Conservation (phyloP, 2,888 invertebrate genomes). For the Chalcosyrphus nemorum region DNA sequence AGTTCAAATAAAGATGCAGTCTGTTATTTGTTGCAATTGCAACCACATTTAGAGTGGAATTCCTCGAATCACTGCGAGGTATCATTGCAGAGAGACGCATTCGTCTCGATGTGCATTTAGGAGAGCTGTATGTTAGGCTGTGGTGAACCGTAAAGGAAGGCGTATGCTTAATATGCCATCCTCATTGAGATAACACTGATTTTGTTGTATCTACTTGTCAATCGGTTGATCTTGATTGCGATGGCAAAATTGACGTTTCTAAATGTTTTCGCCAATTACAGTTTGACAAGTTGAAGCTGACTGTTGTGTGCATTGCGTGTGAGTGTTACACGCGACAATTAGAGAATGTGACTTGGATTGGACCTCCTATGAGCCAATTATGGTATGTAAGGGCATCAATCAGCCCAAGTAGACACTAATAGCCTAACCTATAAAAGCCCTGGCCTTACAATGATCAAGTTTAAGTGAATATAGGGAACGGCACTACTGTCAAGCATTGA, state of each 20-base stretch:
- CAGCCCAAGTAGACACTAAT: too few relatives aligned
- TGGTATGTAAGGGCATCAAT: too few relatives aligned
- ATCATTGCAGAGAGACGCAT: constrained; percentile 54
- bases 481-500: too few relatives aligned
- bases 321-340: too few relatives aligned
- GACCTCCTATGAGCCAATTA: too few relatives aligned
- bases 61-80: constrained; percentile 70
- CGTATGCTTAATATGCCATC: constrained; percentile 57
- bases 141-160: constrained; percentile 32
- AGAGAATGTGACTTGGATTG: too few relatives aligned
- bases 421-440: too few relatives aligned
- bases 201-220: constrained; percentile 61
- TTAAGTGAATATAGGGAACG: too few relatives aligned
- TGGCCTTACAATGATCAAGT: too few relatives aligned
- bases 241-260: constrained; percentile 56
- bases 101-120: constrained; percentile 46
- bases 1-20: constrained; percentile 73
- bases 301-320: too few relatives aligned
- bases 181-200: constrained; percentile 25
- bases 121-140: constrained; percentile 24
- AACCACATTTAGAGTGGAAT: constrained; percentile 71
- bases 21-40: constrained; percentile 71
- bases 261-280: constrained; percentile 51
- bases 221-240: constrained; percentile 54
- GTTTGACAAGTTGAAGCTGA: too few relatives aligned